Percentiles rank a stretch among this genome's conserved stretches.
Evolutionary conservation across 2,113 vertebrate species (phyloP).

Genomic region (Spea bombifrons): DNA sequence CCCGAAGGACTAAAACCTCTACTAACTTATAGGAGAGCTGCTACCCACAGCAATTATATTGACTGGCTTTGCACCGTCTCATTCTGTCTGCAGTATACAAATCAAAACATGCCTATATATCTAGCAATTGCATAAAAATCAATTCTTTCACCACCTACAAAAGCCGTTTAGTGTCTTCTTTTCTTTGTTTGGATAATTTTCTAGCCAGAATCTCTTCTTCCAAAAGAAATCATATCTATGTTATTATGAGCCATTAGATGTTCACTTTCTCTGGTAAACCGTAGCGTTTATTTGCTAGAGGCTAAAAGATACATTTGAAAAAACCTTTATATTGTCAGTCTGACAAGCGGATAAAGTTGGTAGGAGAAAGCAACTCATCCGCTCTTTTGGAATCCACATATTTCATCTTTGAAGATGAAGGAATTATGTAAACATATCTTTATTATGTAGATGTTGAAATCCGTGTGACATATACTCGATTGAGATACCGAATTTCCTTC

Average conservation of each 20-base stretch:
- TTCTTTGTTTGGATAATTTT: conserved; percentile 24
- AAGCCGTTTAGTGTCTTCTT: conserved; percentile 22
- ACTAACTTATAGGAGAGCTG: conserved; percentile 8
- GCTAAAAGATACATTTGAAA: conserved; percentile 10
- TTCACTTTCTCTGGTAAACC: conserved; percentile 17
- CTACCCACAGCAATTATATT: conserved; percentile 25
- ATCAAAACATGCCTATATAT: conserved; percentile 29
- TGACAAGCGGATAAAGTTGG: background rate
- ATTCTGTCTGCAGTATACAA: conserved; percentile 25
- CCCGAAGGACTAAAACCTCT: conserved; percentile 8
- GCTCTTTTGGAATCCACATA: conserved; percentile 13
- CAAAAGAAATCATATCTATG: conserved; percentile 18
- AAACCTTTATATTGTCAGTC: conserved; percentile 12
- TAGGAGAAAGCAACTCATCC: background rate
- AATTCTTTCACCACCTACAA: conserved; percentile 31
- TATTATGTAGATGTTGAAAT: conserved; percentile 38
- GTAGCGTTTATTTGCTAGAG: conserved; percentile 14
- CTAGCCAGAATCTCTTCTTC: conserved; percentile 25
- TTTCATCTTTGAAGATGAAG: conserved; percentile 21
- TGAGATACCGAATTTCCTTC: conserved; percentile 17
- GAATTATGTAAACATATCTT: conserved; percentile 25
- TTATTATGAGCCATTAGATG: conserved; percentile 36
- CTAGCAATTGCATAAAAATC: conserved; percentile 34
- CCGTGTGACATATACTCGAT: conserved; percentile 7
- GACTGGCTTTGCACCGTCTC: conserved; percentile 13